phyloP scores from a whole-genome alignment of 2,888 invertebrate genomes.

The Hemithea aestivaria region DNA sequence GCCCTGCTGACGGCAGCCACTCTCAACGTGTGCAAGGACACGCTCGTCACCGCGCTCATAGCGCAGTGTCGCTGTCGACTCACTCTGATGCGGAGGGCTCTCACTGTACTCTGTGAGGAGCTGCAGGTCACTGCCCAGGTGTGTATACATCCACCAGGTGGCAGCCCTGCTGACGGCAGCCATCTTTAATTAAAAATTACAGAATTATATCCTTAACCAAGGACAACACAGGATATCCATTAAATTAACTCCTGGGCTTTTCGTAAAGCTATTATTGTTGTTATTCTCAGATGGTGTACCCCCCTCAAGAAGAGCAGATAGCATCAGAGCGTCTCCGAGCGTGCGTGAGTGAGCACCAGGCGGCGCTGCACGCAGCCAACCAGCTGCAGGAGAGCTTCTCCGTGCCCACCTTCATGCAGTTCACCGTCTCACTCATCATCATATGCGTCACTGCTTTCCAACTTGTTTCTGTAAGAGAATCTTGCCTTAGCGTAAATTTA shows the following conservation, averaged over 20 bases:
- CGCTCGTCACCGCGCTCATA: conserved; percentile 62
- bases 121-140: too few species aligned
- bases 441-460: conserved; percentile 68
- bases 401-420: conserved; percentile 50
- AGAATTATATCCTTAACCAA: too few species aligned
- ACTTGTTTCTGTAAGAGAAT: conserved; percentile 62
- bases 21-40: conserved; percentile 73
- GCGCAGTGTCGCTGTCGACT: conserved; percentile 69
- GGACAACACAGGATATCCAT: too few species aligned
- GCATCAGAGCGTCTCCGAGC: conserved; percentile 14
- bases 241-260: too few species aligned
- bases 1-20: conserved; percentile 66
- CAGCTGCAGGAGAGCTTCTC: conserved; percentile 52
- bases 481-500: too few species aligned
- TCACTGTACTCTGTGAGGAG: conserved; percentile 45
- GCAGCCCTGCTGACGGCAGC: conserved; percentile 1
- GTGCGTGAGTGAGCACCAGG: conserved; percentile 38
- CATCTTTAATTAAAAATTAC: too few species aligned
- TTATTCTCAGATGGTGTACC: conserved; percentile 32
- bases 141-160: too few species aligned
- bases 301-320: conserved; percentile 37
- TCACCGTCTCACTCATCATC: conserved; percentile 57
- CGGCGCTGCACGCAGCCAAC: conserved; percentile 33
- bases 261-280: too few species aligned
- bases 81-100: conserved; percentile 54